phyloP scores from a whole-genome alignment of 1,140 invertebrate genomes.

The Penaeus chinensis region DNA sequence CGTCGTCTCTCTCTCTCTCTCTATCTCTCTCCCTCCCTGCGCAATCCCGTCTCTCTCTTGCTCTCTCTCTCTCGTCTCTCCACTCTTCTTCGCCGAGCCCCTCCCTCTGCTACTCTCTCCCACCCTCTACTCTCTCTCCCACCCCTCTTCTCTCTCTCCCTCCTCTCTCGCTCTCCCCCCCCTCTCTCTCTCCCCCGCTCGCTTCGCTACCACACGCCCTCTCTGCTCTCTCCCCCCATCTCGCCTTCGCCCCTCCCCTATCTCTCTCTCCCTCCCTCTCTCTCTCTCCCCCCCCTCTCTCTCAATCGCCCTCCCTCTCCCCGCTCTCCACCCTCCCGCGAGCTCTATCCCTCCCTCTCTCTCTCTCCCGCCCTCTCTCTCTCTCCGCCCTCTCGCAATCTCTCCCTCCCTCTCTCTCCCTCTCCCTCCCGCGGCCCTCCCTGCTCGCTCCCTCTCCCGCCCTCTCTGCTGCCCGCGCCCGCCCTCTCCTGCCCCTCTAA shows the following conservation, averaged over 20 bases:
- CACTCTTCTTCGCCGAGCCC: background rate
- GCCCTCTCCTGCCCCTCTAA: background rate
- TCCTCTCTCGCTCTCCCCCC: background rate
- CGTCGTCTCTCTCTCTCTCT: too few species aligned
- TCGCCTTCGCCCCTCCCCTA: background rate
- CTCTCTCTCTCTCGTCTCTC: background rate
- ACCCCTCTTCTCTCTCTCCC: background rate
- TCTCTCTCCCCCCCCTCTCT: background rate
- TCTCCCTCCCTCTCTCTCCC: background rate
- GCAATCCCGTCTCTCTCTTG: background rate
- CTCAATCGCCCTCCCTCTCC: background rate
- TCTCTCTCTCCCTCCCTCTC: background rate
- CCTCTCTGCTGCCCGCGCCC: background rate
- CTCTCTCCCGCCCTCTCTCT: background rate
- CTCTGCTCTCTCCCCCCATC: background rate
- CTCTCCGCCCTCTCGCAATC: background rate
- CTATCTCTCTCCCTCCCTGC: too few species aligned
- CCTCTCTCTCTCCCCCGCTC: background rate
- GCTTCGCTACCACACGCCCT: background rate
- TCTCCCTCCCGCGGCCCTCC: background rate
- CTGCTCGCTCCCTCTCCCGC: too few species aligned
- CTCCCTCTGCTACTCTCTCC: background rate
- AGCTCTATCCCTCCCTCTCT: too few species aligned
- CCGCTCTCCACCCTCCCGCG: background rate
- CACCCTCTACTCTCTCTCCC: background rate